These are phyloP conservation scores for Gila orcuttii DNA, from an alignment of 2,113 vertebrate genomes.

Conservation along the genomic window DNA sequence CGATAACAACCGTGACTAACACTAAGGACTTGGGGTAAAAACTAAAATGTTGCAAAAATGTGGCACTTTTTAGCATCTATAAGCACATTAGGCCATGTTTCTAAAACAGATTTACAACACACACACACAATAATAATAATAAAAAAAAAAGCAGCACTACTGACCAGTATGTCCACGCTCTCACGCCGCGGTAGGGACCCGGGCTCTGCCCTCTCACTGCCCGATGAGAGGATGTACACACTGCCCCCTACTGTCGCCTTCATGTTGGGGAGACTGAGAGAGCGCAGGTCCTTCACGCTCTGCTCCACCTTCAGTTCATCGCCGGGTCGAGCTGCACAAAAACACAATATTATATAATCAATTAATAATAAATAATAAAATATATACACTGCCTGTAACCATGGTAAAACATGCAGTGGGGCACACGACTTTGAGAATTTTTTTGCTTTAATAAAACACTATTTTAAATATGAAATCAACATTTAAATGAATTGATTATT, in stretches of 20 bases:
- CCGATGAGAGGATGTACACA: conserved; percentile 69
- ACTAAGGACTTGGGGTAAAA: not conserved
- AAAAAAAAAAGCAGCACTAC: conserved; percentile 51
- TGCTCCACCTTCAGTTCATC: conserved; percentile 91
- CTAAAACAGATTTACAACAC: not conserved
- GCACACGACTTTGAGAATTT: not conserved
- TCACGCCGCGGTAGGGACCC: conserved; percentile 76
- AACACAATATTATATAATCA: no score
- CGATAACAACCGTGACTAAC: not conserved
- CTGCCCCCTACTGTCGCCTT: conserved; percentile 69
- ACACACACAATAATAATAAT: no score
- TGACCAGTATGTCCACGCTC: conserved; percentile 83
- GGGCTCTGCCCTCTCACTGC: conserved; percentile 73
- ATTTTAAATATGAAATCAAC: not conserved
- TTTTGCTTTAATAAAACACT: not conserved
- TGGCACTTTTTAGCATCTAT: not conserved
- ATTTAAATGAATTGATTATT: not conserved
- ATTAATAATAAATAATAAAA: not conserved
- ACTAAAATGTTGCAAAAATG: not conserved
- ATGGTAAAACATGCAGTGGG: no score
- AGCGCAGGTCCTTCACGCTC: conserved; percentile 81
- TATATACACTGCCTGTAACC: no score
- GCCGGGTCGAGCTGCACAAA: conserved; percentile 81
- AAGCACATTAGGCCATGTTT: not conserved
- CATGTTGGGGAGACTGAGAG: conserved; percentile 85